A percentile compares a stretch with the other conserved stretches of the same genome.
Conservation (phyloP, 23 tunicate species). For the Clavelina lepadiformis region DNA sequence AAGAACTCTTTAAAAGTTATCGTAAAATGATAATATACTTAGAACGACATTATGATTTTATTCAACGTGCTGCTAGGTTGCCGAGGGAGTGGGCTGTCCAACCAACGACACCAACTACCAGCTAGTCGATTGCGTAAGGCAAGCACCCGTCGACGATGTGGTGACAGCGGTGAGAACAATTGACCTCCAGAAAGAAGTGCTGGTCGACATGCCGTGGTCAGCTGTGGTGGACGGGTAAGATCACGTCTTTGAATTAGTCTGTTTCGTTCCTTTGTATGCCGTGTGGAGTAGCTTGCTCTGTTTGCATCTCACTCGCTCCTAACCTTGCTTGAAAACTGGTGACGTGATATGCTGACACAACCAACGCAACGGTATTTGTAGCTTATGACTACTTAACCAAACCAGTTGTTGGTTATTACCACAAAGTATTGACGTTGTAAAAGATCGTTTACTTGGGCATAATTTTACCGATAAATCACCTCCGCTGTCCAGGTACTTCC, state of each 20-base stretch:
- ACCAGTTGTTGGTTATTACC: no score
- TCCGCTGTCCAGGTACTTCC: constrained; percentile 20
- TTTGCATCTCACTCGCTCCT: no score
- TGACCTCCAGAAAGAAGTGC: constrained; percentile 1
- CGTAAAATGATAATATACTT: not conserved
- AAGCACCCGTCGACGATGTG: constrained; percentile 26
- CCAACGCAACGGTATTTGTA: no score
- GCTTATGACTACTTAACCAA: no score
- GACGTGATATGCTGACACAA: no score
- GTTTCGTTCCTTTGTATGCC: no score
- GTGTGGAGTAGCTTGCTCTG: no score
- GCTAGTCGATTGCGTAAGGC: constrained; percentile 26
- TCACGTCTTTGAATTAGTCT: not conserved
- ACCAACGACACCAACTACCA: constrained; percentile 20
- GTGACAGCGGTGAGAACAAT: constrained; percentile 18
- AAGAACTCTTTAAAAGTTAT: not conserved
- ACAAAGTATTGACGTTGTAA: no score
- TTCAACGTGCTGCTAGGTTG: not conserved
- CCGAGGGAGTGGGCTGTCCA: constrained; percentile 24
- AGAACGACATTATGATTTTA: not conserved
- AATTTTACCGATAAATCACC: no score
- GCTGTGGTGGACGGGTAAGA: constrained; percentile 57
- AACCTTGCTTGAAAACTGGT: no score
- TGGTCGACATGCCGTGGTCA: constrained; percentile 41
- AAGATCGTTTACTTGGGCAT: no score